Base-by-base conservation (phyloP, 2,888 invertebrate genomes). In the Macrosoma leucophasiata region DNA sequence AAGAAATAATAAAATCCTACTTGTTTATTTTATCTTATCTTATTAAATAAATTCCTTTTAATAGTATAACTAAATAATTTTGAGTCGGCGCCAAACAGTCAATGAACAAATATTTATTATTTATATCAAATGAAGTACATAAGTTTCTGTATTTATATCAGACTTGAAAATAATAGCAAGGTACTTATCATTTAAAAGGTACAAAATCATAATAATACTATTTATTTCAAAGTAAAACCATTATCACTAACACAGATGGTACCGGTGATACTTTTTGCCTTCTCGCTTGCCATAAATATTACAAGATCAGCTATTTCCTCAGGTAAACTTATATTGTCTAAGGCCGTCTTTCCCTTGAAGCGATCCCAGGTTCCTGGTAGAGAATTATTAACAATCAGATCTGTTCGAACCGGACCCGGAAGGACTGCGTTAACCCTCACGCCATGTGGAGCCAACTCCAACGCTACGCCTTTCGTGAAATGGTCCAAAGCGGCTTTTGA, bases 391-490 rank as follows among this genome's bases (percentile, higher is more conserved):
- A 35, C 36, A 2, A 47, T 21, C 13, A 59, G 41, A 30, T 56
- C 55, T 2, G 56, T 55, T 6, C 11, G 89, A 1, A 89, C 86
- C 0, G 91, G 91, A 12, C 92, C 92, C 14, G 92, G 92, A 55
- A 89, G 90, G 1, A 91, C 88, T 27, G 86, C 76, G 61, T 92
- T 91, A 0, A 90, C 90, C 29, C 91, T 70, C 1, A 91, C 87
- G 5, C 60, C 76, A 52, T 78, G 72, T 0, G 62, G 39, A 36
- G 86, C 87, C 11, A 89, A 61, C 51, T 89, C 91, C 22, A 91
- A 60, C 6, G 93, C 92, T 4, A 87, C 70, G 53, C 90, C 89
- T 42, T 87, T 73, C 1, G 93, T 92, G 43, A 94, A 86, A 55
- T 92, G 91, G 65, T 93, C 91, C 5, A 92, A 51, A 3, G 90